A percentile compares a stretch with the other conserved stretches of the same genome.
These are phyloP conservation scores for Diachasmimorpha longicaudata DNA, from an alignment of 1,140 invertebrate species.

Conservation along the genomic window DNA sequence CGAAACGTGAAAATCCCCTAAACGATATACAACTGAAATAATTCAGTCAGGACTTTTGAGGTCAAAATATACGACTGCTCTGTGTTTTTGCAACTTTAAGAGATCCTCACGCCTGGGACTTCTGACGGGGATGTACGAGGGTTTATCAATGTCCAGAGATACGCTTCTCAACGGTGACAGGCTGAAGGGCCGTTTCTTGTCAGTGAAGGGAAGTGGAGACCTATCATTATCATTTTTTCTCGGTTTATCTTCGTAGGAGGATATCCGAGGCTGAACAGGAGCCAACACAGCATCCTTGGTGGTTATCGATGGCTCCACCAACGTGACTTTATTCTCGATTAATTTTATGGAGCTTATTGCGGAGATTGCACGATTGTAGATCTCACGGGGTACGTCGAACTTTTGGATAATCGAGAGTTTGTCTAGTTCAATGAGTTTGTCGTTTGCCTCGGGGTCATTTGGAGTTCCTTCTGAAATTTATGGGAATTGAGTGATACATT, in stretches of 20 bases:
- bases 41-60: too few species aligned
- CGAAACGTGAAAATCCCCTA: too few species aligned
- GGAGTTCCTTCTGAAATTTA: not conserved
- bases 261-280: not conserved
- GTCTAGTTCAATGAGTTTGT: not conserved
- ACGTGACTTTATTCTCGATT: not conserved
- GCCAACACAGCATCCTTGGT: slow-evolving; percentile 7
- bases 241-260: slow-evolving; percentile 2
- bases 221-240: not conserved
- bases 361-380: not conserved
- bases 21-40: too few species aligned
- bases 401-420: not conserved
- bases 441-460: not conserved
- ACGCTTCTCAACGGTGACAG: not conserved
- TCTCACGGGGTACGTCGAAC: not conserved
- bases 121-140: not conserved
- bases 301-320: not conserved
- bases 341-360: not conserved
- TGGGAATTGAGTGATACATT: not conserved
- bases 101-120: not conserved
- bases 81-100: not conserved
- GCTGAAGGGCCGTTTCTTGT: not conserved
- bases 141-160: not conserved
- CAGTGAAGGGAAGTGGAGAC: not conserved
- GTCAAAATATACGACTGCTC: not conserved